Evolutionary conservation across 2,113 vertebrate genomes (phyloP).

Genomic region (Rynchops niger): DNA sequence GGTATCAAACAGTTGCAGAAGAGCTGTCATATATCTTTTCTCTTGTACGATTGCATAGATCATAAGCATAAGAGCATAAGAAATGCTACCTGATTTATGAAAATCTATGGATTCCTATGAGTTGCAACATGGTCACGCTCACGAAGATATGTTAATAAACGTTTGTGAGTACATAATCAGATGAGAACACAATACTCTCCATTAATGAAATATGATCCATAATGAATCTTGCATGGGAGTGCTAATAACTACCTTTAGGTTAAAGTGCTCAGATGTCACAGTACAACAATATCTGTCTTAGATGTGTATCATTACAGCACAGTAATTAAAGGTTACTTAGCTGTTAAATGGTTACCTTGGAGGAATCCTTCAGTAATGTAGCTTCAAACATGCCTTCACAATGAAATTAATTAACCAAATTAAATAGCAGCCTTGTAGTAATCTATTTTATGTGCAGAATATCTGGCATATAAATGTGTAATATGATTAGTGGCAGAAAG

Average conservation of each 20-base stretch:
- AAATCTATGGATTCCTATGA: background rate
- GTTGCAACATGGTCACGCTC: background rate
- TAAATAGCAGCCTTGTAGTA: background rate
- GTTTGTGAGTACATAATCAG: background rate
- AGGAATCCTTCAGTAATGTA: constrained; percentile 9
- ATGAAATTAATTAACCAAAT: constrained; percentile 37
- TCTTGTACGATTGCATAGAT: background rate
- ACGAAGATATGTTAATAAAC: background rate
- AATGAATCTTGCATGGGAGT: constrained; percentile 29
- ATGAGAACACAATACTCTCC: background rate
- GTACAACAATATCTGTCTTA: constrained; percentile 28
- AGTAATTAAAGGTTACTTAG: constrained; percentile 55
- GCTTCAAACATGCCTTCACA: constrained; percentile 26
- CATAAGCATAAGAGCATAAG: background rate
- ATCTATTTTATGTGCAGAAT: background rate
- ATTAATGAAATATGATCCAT: constrained; percentile 37
- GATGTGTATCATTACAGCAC: constrained; percentile 37
- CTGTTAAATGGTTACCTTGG: constrained; percentile 47
- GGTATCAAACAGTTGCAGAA: background rate
- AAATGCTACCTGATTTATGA: background rate
- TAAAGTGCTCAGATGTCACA: constrained; percentile 47
- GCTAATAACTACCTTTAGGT: constrained; percentile 45
- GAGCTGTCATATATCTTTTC: background rate
- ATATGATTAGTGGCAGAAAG: background rate
- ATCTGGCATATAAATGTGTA: background rate